Evolutionary conservation across 2,888 invertebrate genomes (phyloP).

Genomic region (Limnephilus marmoratus): DNA sequence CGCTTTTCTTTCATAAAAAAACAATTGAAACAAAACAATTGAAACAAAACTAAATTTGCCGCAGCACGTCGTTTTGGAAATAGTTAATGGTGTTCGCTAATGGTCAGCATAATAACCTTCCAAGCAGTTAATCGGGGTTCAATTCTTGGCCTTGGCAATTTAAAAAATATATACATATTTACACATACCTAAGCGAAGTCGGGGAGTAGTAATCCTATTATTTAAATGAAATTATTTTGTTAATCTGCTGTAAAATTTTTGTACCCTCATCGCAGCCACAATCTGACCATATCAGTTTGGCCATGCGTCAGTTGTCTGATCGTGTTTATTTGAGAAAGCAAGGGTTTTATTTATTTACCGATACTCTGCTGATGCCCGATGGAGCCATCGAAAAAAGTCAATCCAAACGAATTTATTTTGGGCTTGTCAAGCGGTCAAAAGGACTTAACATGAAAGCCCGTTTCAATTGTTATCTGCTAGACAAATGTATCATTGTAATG

Average conservation of each 20-base stretch:
- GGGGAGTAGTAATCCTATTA: too few species aligned
- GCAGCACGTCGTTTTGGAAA: too few species aligned
- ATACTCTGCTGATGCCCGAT: background rate
- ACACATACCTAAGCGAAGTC: too few species aligned
- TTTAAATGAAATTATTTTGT: background rate
- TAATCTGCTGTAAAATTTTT: background rate
- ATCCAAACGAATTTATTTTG: constrained; percentile 8
- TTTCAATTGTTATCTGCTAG: background rate
- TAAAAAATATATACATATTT: too few species aligned
- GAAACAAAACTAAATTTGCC: too few species aligned
- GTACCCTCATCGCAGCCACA: background rate
- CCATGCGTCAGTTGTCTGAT: background rate
- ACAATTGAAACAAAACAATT: too few species aligned
- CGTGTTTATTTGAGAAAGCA: constrained; percentile 11
- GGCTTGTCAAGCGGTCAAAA: background rate
- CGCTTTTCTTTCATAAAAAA: too few species aligned
- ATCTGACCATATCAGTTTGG: background rate
- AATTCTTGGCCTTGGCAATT: too few species aligned
- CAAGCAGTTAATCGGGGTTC: too few species aligned
- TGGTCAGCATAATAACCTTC: too few species aligned
- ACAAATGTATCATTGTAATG: background rate
- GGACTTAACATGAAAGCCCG: background rate
- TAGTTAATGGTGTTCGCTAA: too few species aligned
- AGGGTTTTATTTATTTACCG: constrained; percentile 35
- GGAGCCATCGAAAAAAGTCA: background rate